Evolutionary conservation across 2,113 vertebrate species (phyloP).

Genomic region (Casuarius casuarius): DNA sequence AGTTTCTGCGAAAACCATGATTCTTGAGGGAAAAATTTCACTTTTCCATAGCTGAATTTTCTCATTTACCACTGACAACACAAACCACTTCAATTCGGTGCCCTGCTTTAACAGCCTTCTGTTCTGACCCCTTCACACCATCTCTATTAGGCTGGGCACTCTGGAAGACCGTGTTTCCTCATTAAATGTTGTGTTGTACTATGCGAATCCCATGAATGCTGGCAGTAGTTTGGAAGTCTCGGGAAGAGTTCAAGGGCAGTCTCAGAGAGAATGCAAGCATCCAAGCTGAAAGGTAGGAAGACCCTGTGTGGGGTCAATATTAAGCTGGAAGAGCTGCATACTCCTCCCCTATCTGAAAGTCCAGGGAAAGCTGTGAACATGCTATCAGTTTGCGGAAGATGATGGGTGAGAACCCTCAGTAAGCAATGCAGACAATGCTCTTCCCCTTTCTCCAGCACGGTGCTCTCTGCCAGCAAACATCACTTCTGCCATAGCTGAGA

Average conservation of each 20-base stretch:
- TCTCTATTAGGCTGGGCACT: background rate
- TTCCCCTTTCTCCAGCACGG: constrained; percentile 14
- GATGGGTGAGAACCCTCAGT: background rate
- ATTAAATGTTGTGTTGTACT: accelerated
- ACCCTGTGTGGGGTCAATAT: background rate
- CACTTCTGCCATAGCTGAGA: constrained; percentile 31
- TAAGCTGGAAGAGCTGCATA: background rate
- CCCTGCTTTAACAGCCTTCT: background rate
- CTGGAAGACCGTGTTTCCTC: background rate
- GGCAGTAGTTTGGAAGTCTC: background rate
- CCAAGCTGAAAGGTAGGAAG: background rate
- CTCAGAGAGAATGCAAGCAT: background rate
- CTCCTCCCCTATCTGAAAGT: background rate
- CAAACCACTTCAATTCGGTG: background rate
- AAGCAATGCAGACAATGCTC: background rate
- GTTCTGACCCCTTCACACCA: background rate
- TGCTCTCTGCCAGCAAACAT: constrained; percentile 53
- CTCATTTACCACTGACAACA: background rate
- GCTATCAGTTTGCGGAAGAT: background rate
- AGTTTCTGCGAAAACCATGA: background rate
- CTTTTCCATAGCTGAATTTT: background rate
- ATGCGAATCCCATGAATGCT: accelerated
- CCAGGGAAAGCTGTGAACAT: background rate
- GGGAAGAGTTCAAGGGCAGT: background rate
- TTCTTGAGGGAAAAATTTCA: background rate